Percentiles rank a stretch among this genome's conserved stretches.
These are phyloP conservation scores for Macquaria ambigua DNA, from an alignment of 2,113 vertebrate species.

Conservation along the genomic window DNA sequence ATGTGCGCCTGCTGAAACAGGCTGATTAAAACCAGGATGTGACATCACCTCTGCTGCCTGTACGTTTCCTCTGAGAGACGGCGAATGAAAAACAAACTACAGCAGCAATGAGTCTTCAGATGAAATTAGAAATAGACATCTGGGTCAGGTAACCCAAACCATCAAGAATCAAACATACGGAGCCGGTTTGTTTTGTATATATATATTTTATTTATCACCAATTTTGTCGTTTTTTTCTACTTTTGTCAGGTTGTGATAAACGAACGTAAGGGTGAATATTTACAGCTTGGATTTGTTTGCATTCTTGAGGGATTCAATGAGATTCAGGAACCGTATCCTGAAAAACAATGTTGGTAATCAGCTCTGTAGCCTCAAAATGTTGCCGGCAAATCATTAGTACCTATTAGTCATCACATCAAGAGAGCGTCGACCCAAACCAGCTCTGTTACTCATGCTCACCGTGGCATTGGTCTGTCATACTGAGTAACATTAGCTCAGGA, in stretches of 20 bases:
- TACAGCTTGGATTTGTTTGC: slow-evolving; percentile 37
- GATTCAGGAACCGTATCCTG: slow-evolving; percentile 20
- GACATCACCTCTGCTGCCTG: slow-evolving; percentile 56
- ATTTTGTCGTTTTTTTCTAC: neutral
- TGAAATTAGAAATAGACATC: slow-evolving; percentile 29
- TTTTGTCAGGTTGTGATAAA: neutral
- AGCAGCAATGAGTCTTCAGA: slow-evolving; percentile 12
- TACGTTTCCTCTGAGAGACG: slow-evolving; percentile 53
- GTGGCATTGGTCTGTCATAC: slow-evolving; percentile 15
- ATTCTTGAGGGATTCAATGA: slow-evolving; percentile 17
- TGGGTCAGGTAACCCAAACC: slow-evolving; percentile 33
- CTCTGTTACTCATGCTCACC: slow-evolving; percentile 48
- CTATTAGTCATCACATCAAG: slow-evolving; percentile 50
- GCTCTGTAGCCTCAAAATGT: slow-evolving; percentile 8
- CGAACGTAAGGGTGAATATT: neutral
- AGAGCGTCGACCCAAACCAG: slow-evolving; percentile 6
- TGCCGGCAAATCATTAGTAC: slow-evolving; percentile 39
- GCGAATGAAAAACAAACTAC: slow-evolving; percentile 41
- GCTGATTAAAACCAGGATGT: slow-evolving; percentile 73
- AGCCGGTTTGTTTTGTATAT: neutral
- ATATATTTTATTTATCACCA: neutral
- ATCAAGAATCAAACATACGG: neutral
- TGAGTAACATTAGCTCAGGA: slow-evolving; percentile 34
- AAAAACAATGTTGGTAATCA: slow-evolving; percentile 39
- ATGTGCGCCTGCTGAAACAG: slow-evolving; percentile 35